These are phyloP conservation scores for Ranitomeya imitator DNA, from an alignment of 2,113 vertebrate genomes.

Conservation along the genomic window DNA sequence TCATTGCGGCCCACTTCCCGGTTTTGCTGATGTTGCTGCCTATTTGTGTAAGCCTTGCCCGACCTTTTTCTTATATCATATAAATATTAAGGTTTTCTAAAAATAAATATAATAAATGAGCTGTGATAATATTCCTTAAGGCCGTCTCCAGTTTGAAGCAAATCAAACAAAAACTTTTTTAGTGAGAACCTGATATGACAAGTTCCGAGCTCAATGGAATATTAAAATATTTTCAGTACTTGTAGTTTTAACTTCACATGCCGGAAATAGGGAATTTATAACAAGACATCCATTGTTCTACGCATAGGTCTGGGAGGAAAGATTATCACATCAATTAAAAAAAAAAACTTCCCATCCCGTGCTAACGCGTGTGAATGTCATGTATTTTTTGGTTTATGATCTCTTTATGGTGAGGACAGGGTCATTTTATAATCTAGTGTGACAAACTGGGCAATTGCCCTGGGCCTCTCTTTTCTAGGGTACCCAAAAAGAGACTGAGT, in stretches of 20 bases:
- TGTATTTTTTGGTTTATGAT: too few relatives aligned
- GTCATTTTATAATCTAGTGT: too few relatives aligned
- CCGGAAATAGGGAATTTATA: neutral
- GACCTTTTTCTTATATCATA: neutral
- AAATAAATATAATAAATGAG: conserved; percentile 2
- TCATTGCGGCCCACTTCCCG: neutral
- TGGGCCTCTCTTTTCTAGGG: too few relatives aligned
- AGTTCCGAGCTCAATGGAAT: neutral
- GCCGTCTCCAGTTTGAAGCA: neutral
- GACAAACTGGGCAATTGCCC: too few relatives aligned
- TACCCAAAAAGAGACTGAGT: too few relatives aligned
- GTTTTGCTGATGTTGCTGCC: neutral
- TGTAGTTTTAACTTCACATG: neutral
- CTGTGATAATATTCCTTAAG: neutral
- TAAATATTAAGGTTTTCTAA: neutral
- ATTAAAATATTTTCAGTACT: conserved; percentile 20
- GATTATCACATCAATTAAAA: too few relatives aligned
- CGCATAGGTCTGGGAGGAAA: neutral
- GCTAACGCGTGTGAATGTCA: too few relatives aligned
- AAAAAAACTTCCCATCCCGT: too few relatives aligned
- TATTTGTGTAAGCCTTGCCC: neutral
- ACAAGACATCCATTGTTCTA: neutral
- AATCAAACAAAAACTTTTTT: neutral
- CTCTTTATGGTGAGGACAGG: too few relatives aligned
- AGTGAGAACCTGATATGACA: neutral